These are phyloP conservation scores for Pygoscelis antarcticus DNA, from an alignment of 2,113 vertebrate species.

Conservation along the genomic window DNA sequence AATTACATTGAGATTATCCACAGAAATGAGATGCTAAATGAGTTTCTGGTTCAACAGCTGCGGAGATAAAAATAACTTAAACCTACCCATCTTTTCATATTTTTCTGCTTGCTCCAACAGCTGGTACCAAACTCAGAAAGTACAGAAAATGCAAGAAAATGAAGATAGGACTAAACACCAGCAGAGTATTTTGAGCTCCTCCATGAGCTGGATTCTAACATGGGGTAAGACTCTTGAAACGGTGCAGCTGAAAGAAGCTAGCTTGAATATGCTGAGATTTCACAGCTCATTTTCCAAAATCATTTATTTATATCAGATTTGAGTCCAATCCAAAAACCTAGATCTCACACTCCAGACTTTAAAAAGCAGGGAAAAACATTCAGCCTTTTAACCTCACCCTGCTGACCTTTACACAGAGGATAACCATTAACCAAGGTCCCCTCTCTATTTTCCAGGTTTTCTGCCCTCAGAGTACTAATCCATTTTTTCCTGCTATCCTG, in stretches of 20 bases:
- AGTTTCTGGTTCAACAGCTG: not conserved
- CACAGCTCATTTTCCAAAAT: not conserved
- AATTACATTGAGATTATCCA: not conserved
- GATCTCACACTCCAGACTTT: not conserved
- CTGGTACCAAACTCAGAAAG: not conserved
- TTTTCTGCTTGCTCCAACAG: not conserved
- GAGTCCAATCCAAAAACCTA: not conserved
- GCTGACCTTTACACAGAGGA: not conserved
- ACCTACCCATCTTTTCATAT: not conserved
- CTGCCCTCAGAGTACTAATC: not conserved
- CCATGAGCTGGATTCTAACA: not conserved
- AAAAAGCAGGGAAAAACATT: not conserved
- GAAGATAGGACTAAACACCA: not conserved
- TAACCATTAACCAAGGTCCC: not conserved
- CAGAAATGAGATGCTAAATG: not conserved
- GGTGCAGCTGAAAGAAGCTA: not conserved
- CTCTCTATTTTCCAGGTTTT: not conserved
- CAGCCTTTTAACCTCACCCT: not conserved
- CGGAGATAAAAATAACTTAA: conserved; percentile 24
- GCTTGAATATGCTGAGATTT: not conserved
- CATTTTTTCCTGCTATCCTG: not conserved
- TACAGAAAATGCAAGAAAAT: not conserved
- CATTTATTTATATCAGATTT: not conserved
- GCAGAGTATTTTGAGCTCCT: not conserved
- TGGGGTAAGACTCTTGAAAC: not conserved